Conservation (phyloP, 92 coral and sea anemone species). For the Palythoa heliodiscus region DNA sequence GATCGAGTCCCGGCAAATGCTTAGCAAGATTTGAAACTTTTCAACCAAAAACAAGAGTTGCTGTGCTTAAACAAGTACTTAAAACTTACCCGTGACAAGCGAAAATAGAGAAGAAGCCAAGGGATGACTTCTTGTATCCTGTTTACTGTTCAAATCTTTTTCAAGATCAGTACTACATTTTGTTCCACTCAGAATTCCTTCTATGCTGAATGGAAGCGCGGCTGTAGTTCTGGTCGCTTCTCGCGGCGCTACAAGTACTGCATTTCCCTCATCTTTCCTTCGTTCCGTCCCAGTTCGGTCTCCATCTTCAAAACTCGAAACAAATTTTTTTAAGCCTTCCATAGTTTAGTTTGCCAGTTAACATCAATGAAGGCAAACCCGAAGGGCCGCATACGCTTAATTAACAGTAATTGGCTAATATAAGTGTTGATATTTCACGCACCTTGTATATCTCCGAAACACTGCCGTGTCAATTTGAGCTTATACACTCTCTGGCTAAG, state of each 20-base stretch:
- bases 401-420: conserved; percentile 27
- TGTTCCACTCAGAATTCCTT: conserved; percentile 71
- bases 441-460: conserved; percentile 38
- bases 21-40: background rate
- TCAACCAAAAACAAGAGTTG: background rate
- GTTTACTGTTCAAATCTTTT: conserved; percentile 7
- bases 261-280: background rate
- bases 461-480: conserved; percentile 32
- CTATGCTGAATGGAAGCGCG: conserved; percentile 78
- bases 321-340: conserved; percentile 93
- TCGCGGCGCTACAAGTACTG: background rate
- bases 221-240: background rate
- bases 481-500: conserved; percentile 32
- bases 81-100: conserved; percentile 1
- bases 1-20: background rate
- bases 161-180: conserved; percentile 32
- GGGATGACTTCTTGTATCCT: background rate
- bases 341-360: conserved; percentile 39
- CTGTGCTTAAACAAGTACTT: background rate
- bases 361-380: background rate
- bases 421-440: conserved; percentile 23
- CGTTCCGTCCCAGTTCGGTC: background rate
- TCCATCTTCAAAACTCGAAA: conserved; percentile 77
- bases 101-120: background rate
- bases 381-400: background rate